phyloP scores from a whole-genome alignment of 2,797 vertebrate genomes.

The Mionectes olivaceus region DNA sequence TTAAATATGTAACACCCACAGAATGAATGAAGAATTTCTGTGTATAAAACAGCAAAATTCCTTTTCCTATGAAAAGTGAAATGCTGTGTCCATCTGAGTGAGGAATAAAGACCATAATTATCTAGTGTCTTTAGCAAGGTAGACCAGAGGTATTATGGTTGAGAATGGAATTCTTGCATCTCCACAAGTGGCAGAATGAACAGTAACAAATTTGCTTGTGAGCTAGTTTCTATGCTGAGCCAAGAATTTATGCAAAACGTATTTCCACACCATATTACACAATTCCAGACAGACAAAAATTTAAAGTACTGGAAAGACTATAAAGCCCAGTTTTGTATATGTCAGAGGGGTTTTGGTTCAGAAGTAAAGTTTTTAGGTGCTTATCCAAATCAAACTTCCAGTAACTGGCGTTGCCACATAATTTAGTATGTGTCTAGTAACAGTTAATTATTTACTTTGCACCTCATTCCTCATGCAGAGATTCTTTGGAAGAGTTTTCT shows the following conservation, averaged over 20 bases:
- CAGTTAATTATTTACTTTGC: background rate
- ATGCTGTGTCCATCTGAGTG: background rate
- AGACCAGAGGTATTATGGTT: background rate
- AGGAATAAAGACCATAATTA: background rate
- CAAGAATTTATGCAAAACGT: background rate
- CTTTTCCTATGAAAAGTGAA: background rate
- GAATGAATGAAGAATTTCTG: background rate
- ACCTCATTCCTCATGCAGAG: background rate
- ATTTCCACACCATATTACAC: background rate
- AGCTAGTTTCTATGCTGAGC: background rate
- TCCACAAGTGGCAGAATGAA: background rate
- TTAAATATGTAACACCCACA: background rate
- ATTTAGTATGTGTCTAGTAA: background rate
- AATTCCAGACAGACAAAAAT: background rate
- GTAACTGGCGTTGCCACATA: background rate
- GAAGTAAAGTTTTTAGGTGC: background rate
- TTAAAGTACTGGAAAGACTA: background rate
- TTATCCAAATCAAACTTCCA: background rate
- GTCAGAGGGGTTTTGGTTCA: background rate
- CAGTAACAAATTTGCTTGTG: background rate
- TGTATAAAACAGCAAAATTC: background rate
- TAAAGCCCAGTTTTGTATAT: background rate
- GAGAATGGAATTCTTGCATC: background rate
- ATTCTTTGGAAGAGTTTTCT: background rate
- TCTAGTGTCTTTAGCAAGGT: background rate